Conservation (phyloP, 2,888 invertebrate genomes). For the Diarsia rubi region DNA sequence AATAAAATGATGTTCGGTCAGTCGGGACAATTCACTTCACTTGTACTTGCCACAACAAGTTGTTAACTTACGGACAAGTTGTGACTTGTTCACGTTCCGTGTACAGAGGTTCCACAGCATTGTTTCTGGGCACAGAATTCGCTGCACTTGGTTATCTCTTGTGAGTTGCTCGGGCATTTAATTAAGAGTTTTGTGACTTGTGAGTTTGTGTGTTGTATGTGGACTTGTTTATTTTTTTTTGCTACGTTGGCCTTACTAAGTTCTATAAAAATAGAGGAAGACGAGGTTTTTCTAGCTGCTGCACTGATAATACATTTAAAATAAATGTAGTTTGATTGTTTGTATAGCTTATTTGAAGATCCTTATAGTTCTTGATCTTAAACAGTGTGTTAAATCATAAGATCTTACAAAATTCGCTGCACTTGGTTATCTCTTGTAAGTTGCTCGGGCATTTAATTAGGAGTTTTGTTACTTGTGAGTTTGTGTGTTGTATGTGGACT, state of each 20-base stretch:
- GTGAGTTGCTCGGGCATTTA: conserved; percentile 72
- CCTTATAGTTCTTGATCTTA: not conserved
- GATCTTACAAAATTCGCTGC: conserved; percentile 71
- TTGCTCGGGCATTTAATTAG: conserved; percentile 75
- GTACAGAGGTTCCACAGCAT: conserved; percentile 65
- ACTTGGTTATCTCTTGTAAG: conserved; percentile 71
- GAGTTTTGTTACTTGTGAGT: conserved; percentile 62
- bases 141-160: conserved; percentile 73
- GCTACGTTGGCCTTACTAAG: not conserved
- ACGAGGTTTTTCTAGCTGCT: not conserved
- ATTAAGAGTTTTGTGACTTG: conserved; percentile 72
- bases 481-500: conserved; percentile 27
- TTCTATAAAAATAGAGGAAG: not conserved
- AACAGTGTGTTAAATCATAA: no score
- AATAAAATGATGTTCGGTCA: conserved; percentile 70
- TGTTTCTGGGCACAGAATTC: conserved; percentile 76
- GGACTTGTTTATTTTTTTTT: conserved; percentile 33
- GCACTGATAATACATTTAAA: not conserved
- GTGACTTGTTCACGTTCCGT: conserved; percentile 64
- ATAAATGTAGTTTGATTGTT: not conserved
- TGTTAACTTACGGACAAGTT: conserved; percentile 76
- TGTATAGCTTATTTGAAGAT: not conserved
- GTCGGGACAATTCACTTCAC: conserved; percentile 62
- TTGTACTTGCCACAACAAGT: conserved; percentile 73
- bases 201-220: conserved; percentile 35